A percentile compares a stretch with the other conserved stretches of the same genome.
Evolutionary conservation across 2,113 vertebrate genomes (phyloP).

Genomic region (Mus pahari): DNA sequence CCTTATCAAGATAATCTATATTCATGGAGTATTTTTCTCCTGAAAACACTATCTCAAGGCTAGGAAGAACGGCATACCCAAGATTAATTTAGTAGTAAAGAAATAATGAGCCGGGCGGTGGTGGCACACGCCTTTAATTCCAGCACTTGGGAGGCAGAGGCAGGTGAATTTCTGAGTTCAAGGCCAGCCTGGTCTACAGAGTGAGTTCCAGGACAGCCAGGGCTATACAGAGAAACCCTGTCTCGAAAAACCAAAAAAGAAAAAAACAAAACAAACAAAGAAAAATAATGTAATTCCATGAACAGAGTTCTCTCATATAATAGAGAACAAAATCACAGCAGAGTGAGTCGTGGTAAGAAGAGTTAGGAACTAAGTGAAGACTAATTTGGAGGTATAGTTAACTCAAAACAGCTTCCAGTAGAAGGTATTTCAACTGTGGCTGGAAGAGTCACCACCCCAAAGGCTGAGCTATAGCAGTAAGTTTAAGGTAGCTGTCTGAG

Average conservation of each 20-base stretch:
- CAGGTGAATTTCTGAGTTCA: too few species aligned
- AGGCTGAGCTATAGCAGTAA: background rate
- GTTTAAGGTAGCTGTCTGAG: background rate
- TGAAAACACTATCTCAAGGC: background rate
- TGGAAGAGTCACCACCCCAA: background rate
- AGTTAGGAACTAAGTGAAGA: background rate
- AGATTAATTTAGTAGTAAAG: background rate
- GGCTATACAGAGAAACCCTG: too few species aligned
- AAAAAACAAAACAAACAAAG: too few species aligned
- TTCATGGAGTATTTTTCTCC: background rate
- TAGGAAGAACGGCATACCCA: background rate
- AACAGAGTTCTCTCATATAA: background rate
- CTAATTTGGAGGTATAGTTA: background rate
- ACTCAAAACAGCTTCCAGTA: background rate
- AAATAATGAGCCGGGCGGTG: too few species aligned
- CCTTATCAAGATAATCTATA: background rate
- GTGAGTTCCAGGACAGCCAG: too few species aligned
- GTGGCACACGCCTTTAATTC: too few species aligned
- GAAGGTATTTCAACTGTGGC: background rate
- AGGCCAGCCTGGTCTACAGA: too few species aligned
- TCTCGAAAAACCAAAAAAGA: too few species aligned
- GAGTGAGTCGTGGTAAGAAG: background rate
- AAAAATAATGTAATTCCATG: background rate
- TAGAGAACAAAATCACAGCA: background rate
- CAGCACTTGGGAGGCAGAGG: too few species aligned